phyloP scores from a whole-genome alignment of 2,113 vertebrate genomes.

The Hippocampus guttulatus region DNA sequence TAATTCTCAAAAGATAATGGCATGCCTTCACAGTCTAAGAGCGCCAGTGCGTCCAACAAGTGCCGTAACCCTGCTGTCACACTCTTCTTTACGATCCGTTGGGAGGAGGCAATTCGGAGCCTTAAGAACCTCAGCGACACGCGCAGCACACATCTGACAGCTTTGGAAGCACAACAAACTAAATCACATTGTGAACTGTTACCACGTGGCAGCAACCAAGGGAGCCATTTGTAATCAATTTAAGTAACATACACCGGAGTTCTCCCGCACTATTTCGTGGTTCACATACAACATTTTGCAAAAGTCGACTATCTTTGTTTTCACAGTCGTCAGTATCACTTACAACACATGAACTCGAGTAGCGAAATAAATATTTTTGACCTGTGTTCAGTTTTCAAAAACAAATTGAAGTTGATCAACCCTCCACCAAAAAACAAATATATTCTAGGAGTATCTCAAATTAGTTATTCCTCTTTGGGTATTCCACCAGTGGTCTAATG shows the following conservation, averaged over 20 bases:
- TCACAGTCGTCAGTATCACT: too few species aligned
- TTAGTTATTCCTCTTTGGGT: constrained; percentile 69
- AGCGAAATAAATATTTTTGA: too few species aligned
- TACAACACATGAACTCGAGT: too few species aligned
- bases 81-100: constrained; percentile 40
- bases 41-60: constrained; percentile 43
- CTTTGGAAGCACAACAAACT: constrained; percentile 35
- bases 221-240: neutral
- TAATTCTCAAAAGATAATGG: constrained; percentile 62
- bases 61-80: constrained; percentile 52
- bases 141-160: constrained; percentile 54
- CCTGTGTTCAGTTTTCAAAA: neutral
- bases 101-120: constrained; percentile 38
- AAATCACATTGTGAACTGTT: constrained; percentile 30
- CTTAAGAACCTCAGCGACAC: constrained; percentile 35
- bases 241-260: neutral
- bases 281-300: neutral
- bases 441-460: constrained; percentile 63
- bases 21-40: constrained; percentile 29
- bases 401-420: neutral
- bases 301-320: neutral
- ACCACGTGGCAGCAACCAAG: constrained; percentile 23
- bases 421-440: constrained; percentile 10
- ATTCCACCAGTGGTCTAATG: constrained; percentile 57
- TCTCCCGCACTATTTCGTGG: neutral